phyloP scores from a whole-genome alignment of 1,140 invertebrate genomes.

The Pseudomyrmex dendroicus region DNA sequence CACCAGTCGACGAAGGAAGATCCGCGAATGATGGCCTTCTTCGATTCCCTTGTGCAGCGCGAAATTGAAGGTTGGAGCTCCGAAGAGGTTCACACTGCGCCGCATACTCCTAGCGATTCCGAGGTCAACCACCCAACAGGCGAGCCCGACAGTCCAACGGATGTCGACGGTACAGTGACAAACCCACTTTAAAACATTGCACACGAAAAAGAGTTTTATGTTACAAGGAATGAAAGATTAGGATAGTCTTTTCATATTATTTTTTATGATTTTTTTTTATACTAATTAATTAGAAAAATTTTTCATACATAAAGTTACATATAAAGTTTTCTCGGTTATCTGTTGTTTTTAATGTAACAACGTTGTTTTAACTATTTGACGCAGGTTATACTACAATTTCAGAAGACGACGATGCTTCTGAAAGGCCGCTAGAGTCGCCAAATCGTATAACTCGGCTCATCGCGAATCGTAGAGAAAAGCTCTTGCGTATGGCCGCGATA shows the following conservation, averaged over 20 bases:
- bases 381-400: slow-evolving; percentile 74
- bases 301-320: too few relatives aligned
- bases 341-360: too few relatives aligned
- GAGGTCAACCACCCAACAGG: slow-evolving; percentile 75
- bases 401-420: slow-evolving; percentile 69
- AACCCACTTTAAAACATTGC: too few relatives aligned
- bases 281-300: too few relatives aligned
- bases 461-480: slow-evolving; percentile 80
- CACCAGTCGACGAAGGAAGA: slow-evolving; percentile 95
- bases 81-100: slow-evolving; percentile 75
- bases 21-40: slow-evolving; percentile 98
- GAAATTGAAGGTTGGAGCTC: slow-evolving; percentile 92
- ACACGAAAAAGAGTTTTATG: too few relatives aligned
- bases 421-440: slow-evolving; percentile 78
- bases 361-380: slow-evolving; percentile 23
- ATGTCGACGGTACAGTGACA: slow-evolving; percentile 77
- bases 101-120: slow-evolving; percentile 77
- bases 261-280: too few relatives aligned
- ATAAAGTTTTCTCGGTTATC: too few relatives aligned
- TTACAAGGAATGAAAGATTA: too few relatives aligned
- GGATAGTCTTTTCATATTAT: too few relatives aligned
- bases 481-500: slow-evolving; percentile 80
- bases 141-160: slow-evolving; percentile 73
- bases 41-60: slow-evolving; percentile 96
- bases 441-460: slow-evolving; percentile 83